Evolutionary conservation across 2,797 vertebrate genomes (phyloP).

Genomic region (Sebastes minor): DNA sequence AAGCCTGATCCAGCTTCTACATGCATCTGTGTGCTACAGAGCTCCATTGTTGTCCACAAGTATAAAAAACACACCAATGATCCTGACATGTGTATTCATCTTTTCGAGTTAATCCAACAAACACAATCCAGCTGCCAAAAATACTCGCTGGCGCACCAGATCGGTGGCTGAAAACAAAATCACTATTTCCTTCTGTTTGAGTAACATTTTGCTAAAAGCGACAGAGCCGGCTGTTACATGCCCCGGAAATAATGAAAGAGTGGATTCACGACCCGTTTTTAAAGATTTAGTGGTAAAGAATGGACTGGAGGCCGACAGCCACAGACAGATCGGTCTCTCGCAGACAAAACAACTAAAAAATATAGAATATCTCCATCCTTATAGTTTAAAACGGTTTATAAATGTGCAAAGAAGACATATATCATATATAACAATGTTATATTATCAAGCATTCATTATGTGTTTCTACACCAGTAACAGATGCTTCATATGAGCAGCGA

Average conservation of each 20-base stretch:
- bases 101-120: neutral
- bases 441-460: neutral
- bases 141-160: neutral
- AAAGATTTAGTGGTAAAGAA: neutral
- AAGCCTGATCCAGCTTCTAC: neutral
- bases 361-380: neutral
- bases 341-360: neutral
- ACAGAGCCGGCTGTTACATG: neutral
- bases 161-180: neutral
- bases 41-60: neutral
- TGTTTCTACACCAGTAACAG: neutral
- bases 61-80: slow-evolving; percentile 1
- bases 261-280: neutral
- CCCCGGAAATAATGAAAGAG: neutral
- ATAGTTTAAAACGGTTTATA: neutral
- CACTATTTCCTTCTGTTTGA: neutral
- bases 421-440: neutral
- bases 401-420: too few relatives aligned
- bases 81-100: neutral
- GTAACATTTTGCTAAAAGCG: neutral
- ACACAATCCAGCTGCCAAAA: neutral
- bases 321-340: neutral
- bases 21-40: neutral
- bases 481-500: neutral
- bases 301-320: neutral